phyloP scores from a whole-genome alignment of 1,140 invertebrate species.

The Trichonephila clavipes region DNA sequence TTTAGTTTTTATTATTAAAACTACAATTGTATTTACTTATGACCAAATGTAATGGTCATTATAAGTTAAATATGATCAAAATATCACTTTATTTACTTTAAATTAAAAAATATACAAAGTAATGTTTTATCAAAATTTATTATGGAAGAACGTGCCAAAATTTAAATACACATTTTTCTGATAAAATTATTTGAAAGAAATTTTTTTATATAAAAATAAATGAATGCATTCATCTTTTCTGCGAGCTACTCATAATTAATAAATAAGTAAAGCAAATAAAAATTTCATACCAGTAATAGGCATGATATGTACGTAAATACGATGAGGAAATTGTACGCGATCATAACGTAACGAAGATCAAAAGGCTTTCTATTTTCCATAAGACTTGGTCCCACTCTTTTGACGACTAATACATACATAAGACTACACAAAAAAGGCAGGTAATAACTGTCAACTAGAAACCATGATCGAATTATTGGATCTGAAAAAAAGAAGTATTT shows the following conservation, averaged over 20 bases:
- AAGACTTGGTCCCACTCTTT: constrained; percentile 88
- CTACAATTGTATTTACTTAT: no score
- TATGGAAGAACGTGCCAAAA: no score
- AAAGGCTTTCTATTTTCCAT: constrained; percentile 93
- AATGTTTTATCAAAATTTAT: no score
- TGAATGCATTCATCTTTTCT: no score
- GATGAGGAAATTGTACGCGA: constrained; percentile 87
- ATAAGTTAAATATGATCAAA: no score
- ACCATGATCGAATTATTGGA: constrained; percentile 57
- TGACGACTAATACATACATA: constrained; percentile 84
- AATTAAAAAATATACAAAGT: no score
- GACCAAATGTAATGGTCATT: no score
- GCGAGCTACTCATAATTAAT: background rate
- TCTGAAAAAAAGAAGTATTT: constrained; percentile 27
- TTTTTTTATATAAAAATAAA: no score
- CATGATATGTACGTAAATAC: constrained; percentile 44
- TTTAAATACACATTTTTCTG: no score
- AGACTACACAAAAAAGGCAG: constrained; percentile 83
- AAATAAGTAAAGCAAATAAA: background rate
- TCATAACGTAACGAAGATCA: constrained; percentile 88
- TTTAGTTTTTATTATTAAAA: no score
- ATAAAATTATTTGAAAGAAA: no score
- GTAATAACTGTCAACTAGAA: constrained; percentile 44
- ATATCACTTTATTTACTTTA: no score
- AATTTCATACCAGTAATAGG: constrained; percentile 42